These are phyloP conservation scores for Azemiops feae DNA, from an alignment of 2,113 vertebrate genomes.

Conservation along the genomic window DNA sequence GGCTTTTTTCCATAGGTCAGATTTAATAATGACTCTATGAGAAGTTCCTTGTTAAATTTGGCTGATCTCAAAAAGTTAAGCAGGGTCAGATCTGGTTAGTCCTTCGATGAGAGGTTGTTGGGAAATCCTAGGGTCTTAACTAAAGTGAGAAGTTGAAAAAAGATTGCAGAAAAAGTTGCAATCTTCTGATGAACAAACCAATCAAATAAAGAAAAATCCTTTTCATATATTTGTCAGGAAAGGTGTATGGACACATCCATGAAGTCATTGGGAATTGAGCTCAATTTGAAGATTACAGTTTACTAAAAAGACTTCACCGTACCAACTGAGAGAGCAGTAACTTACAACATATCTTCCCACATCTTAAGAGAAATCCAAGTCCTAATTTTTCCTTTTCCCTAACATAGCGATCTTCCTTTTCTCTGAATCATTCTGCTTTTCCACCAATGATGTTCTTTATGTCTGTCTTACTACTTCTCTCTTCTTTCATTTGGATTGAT, in stretches of 20 bases:
- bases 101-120: background rate
- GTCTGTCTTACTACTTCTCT: background rate
- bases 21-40: background rate
- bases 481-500: background rate
- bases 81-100: background rate
- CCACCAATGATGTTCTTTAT: background rate
- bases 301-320: background rate
- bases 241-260: background rate
- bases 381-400: background rate
- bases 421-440: background rate
- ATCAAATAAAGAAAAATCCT: background rate
- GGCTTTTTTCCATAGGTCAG: background rate
- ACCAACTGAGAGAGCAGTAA: background rate
- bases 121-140: background rate
- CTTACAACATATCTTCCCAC: background rate
- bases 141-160: background rate
- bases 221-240: background rate
- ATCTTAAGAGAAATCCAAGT: background rate
- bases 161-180: background rate
- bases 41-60: background rate
- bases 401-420: background rate
- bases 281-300: background rate
- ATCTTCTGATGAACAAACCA: background rate
- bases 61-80: background rate
- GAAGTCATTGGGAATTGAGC: background rate